These are phyloP conservation scores for Spongilla lacustris DNA, from an alignment of 37 sponge, comb jelly and placozoan species.

Conservation along the genomic window DNA sequence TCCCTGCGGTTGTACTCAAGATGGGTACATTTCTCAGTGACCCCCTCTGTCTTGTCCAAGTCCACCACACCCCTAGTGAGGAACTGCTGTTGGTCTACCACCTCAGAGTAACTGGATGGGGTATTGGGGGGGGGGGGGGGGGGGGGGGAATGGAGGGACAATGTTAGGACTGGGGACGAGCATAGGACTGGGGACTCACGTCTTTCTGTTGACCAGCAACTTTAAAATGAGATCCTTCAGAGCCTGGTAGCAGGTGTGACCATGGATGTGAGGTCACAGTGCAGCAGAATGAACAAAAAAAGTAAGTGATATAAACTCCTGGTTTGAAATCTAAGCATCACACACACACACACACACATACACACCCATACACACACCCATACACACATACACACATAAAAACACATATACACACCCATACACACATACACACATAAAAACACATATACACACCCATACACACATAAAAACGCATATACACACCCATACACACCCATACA, in stretches of 20 bases:
- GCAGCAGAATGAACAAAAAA: no score
- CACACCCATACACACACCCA: no score
- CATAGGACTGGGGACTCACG: constrained; percentile 24
- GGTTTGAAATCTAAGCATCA: neutral
- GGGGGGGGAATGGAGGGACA: constrained; percentile 8
- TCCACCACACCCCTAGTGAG: constrained; percentile 38
- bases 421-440: neutral
- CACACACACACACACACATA: no score
- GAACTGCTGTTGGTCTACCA: constrained; percentile 7
- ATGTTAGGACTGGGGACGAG: neutral
- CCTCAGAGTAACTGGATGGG: constrained; percentile 23
- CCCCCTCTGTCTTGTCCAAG: neutral
- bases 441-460: neutral
- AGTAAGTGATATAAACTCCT: neutral
- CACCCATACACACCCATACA: neutral
- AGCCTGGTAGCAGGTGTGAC: neutral
- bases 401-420: neutral
- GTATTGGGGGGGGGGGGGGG: constrained; percentile 6
- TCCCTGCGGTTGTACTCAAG: no score
- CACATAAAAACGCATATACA: neutral
- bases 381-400: neutral
- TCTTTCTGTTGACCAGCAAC: constrained; percentile 44
- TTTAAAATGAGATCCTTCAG: constrained; percentile 54
- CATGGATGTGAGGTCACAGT: no score
- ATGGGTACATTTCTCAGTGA: no score